A percentile compares a stretch with the other conserved stretches of the same genome.
phyloP scores from a whole-genome alignment of 2,888 invertebrate genomes.

The Meliscaeva auricollis region DNA sequence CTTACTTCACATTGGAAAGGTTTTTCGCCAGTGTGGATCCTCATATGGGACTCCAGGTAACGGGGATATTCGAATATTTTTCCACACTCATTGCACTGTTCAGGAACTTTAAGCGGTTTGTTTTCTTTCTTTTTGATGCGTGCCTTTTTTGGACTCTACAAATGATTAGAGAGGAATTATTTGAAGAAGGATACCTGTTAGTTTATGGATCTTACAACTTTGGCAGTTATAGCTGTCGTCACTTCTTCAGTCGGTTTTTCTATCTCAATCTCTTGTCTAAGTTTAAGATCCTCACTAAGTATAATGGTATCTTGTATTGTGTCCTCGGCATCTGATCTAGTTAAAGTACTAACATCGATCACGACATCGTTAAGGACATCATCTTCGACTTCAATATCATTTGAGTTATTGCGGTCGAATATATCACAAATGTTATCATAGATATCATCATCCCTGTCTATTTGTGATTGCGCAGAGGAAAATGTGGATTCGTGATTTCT shows the following conservation, averaged over 20 bases:
- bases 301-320: conserved; percentile 78
- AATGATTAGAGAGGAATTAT: background rate
- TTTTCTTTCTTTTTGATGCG: conserved; percentile 69
- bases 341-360: conserved; percentile 80
- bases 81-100: conserved; percentile 79
- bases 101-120: conserved; percentile 77
- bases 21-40: conserved; percentile 80
- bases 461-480: conserved; percentile 55
- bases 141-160: conserved; percentile 56
- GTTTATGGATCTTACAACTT: conserved; percentile 50
- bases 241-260: background rate
- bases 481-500: conserved; percentile 65
- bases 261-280: conserved; percentile 56
- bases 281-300: conserved; percentile 59
- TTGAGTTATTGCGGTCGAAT: conserved; percentile 78
- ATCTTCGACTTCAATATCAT: conserved; percentile 78
- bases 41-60: conserved; percentile 80
- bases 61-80: conserved; percentile 79
- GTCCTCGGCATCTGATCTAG: conserved; percentile 79
- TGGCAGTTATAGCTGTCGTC: conserved; percentile 14
- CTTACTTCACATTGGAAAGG: conserved; percentile 80
- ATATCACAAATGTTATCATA: conserved; percentile 79
- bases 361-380: conserved; percentile 79
- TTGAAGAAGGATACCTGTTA: background rate
- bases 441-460: conserved; percentile 76